Evolutionary conservation across 1,140 invertebrate genomes (phyloP).

Genomic region (Bombyx mori): ASM3026992v2 NC_085125.1:12784501-12785000

Average conservation of each 20-base stretch:
- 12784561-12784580: too few species aligned
- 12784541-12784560: too few species aligned
- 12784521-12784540: too few species aligned
- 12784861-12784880: background rate
- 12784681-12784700: background rate
- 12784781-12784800: slow-evolving; percentile 1
- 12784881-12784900: slow-evolving; percentile 9
- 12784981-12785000: slow-evolving; percentile 5
- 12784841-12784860: background rate
- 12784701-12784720: background rate
- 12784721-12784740: slow-evolving; percentile 5
- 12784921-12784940: background rate
- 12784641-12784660: slow-evolving; percentile 5
- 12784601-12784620: slow-evolving; percentile 15
- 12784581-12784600: slow-evolving; percentile 15
- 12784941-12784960: slow-evolving; percentile 5
- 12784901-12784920: background rate
- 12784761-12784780: background rate
- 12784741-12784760: background rate
- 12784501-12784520: too few species aligned
- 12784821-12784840: background rate
- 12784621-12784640: slow-evolving; percentile 13
- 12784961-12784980: slow-evolving; percentile 12
- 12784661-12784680: slow-evolving; percentile 1
- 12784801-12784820: background rate